Conservation (phyloP, 2,797 vertebrate species). For the Rachycentron canadum region DNA sequence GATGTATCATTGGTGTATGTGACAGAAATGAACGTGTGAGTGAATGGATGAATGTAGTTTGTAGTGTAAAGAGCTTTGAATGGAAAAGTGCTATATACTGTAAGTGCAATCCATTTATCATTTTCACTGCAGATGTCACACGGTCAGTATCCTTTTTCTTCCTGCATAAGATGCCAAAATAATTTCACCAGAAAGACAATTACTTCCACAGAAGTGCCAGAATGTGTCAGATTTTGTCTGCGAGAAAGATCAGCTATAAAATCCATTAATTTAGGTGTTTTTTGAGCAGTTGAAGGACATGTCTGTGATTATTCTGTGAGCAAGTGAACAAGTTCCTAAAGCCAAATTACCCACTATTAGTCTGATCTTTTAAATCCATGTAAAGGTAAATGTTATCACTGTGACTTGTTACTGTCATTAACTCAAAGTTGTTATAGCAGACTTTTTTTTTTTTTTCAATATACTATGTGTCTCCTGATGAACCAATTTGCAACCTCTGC, state of each 20-base stretch:
- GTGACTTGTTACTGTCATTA: neutral
- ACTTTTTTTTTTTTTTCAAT: neutral
- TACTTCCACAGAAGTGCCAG: neutral
- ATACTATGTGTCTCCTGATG: neutral
- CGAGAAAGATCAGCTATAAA: neutral
- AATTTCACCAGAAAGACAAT: neutral
- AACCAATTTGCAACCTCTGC: neutral
- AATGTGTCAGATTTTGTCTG: neutral
- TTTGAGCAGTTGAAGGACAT: too few relatives aligned
- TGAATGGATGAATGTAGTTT: too few relatives aligned
- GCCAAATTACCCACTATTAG: neutral
- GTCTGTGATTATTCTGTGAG: too few relatives aligned
- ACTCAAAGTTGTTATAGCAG: neutral
- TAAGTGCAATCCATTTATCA: too few relatives aligned
- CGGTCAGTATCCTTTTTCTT: too few relatives aligned
- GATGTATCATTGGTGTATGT: too few relatives aligned
- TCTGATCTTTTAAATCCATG: neutral
- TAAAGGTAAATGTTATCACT: neutral
- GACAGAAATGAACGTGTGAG: too few relatives aligned
- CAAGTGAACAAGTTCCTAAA: too few relatives aligned
- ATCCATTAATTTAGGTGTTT: neutral
- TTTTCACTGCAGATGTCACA: too few relatives aligned
- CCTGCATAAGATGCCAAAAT: neutral
- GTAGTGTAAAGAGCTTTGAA: too few relatives aligned
- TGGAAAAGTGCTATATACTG: too few relatives aligned